Conservation (phyloP, 2,113 vertebrate species). For the Menidia beryllina region DNA sequence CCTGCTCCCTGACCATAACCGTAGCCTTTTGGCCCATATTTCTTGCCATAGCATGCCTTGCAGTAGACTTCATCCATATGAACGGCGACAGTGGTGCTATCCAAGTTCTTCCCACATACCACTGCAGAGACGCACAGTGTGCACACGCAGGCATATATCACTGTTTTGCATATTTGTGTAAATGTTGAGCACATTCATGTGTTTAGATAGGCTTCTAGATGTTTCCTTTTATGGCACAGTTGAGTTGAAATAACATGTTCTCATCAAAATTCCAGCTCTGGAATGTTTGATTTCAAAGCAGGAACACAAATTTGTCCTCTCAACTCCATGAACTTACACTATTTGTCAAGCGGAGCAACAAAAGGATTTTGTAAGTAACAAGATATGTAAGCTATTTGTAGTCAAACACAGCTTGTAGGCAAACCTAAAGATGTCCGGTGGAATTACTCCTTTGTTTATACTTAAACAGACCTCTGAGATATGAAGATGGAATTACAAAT, state of each 20-base stretch:
- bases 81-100: slow-evolving; percentile 92
- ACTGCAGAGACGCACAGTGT: slow-evolving; percentile 76
- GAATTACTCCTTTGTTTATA: no score
- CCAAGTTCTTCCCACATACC: slow-evolving; percentile 93
- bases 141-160: slow-evolving; percentile 22
- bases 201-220: slow-evolving; percentile 12
- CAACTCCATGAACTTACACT: slow-evolving; percentile 4
- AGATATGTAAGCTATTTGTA: not conserved
- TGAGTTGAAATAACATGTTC: slow-evolving; percentile 29
- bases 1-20: slow-evolving; percentile 93
- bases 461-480: not conserved
- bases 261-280: slow-evolving; percentile 54
- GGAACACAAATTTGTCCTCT: slow-evolving; percentile 36
- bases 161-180: slow-evolving; percentile 28
- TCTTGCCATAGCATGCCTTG: slow-evolving; percentile 93
- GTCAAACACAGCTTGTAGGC: no score
- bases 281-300: slow-evolving; percentile 54
- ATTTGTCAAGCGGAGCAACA: slow-evolving; percentile 1
- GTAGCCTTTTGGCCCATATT: slow-evolving; percentile 95
- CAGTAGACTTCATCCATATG: slow-evolving; percentile 95
- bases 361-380: not conserved
- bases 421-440: no score
- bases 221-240: slow-evolving; percentile 57
- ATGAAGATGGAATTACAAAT: not conserved
- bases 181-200: slow-evolving; percentile 10